Conservation (phyloP, 2,888 invertebrate species). For the Agapostemon virescens region DNA sequence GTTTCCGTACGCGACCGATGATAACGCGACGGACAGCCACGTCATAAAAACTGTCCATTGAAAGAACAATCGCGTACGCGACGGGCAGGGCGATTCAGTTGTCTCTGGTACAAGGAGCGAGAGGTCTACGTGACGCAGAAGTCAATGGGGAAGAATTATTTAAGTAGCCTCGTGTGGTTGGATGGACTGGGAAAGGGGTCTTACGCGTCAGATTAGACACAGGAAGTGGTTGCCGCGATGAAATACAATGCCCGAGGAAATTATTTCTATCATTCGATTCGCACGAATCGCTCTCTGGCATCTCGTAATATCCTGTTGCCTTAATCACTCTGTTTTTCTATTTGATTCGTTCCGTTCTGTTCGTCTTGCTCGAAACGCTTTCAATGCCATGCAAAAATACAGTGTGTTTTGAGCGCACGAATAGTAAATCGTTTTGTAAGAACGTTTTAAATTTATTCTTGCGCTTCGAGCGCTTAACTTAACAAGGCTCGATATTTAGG, state of each 20-base stretch:
- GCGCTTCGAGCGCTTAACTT: too few species aligned
- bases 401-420: too few species aligned
- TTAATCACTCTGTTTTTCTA: slow-evolving; percentile 3
- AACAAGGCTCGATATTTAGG: too few species aligned
- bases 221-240: slow-evolving; percentile 50
- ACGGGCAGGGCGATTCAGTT: slow-evolving; percentile 58
- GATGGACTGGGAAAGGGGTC: slow-evolving; percentile 54
- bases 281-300: not conserved
- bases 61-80: slow-evolving; percentile 61
- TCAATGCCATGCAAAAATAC: not conserved
- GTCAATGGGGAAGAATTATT: slow-evolving; percentile 65
- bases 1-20: slow-evolving; percentile 27
- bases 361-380: not conserved
- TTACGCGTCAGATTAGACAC: slow-evolving; percentile 51
- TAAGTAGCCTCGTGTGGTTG: slow-evolving; percentile 57
- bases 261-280: not conserved
- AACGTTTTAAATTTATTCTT: too few species aligned
- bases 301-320: not conserved
- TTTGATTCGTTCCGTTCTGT: too few species aligned
- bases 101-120: slow-evolving; percentile 48
- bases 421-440: too few species aligned
- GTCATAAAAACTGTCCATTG: slow-evolving; percentile 54
- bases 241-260: slow-evolving; percentile 35
- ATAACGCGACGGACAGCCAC: slow-evolving; percentile 40
- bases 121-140: slow-evolving; percentile 51